Percentiles rank a stretch among this genome's conserved stretches.
Evolutionary conservation across 2,797 vertebrate genomes (phyloP).

Genomic region (Cercopithecus hamlyni): DNA sequence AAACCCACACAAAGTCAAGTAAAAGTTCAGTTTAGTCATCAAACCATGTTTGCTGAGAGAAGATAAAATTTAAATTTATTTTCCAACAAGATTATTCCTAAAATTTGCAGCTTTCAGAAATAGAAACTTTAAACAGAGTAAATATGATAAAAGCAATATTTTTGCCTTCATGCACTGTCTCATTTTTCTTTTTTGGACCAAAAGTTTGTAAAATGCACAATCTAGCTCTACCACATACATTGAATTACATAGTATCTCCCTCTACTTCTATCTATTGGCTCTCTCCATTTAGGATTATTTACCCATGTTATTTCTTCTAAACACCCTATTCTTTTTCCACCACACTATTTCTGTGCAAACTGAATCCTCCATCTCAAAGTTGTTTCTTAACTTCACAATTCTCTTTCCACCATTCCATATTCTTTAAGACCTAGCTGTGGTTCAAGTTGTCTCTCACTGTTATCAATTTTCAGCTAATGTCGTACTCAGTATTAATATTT

Average conservation of each 20-base stretch:
- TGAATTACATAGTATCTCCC: not conserved
- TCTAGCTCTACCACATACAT: not conserved
- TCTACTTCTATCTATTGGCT: accelerated
- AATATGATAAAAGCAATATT: not conserved
- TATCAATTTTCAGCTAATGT: not conserved
- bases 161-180: not conserved
- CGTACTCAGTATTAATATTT: not conserved
- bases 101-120: not conserved
- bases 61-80: constrained; percentile 3
- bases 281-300: not conserved
- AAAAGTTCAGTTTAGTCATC: constrained; percentile 50
- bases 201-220: not conserved
- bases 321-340: not conserved
- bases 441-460: not conserved
- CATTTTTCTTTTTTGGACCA: not conserved
- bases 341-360: not conserved
- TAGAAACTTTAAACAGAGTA: constrained; percentile 14
- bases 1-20: not conserved
- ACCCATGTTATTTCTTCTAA: not conserved
- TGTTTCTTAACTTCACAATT: not conserved
- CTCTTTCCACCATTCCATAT: not conserved
- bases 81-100: constrained; percentile 28
- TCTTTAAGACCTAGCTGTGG: not conserved
- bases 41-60: constrained; percentile 30
- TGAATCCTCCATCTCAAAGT: not conserved